Evolutionary conservation across 2,888 invertebrate genomes (phyloP).

Genomic region (Mythimna lalbum): DNA sequence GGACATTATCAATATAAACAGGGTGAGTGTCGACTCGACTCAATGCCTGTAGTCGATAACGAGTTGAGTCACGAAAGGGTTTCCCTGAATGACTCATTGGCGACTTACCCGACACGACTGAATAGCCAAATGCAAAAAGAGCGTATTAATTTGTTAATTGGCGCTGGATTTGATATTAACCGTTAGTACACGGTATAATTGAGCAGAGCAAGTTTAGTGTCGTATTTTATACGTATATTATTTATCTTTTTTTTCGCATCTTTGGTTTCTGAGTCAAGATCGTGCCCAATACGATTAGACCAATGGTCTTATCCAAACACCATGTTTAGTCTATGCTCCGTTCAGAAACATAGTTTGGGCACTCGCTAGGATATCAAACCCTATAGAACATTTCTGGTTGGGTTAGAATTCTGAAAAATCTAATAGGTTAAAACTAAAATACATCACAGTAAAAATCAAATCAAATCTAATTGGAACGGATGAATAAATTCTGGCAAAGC

Average conservation of each 20-base stretch:
- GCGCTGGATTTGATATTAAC: conserved; percentile 10
- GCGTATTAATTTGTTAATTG: conserved; percentile 20
- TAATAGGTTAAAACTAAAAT: conserved; percentile 17
- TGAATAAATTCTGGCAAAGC: conserved; percentile 20
- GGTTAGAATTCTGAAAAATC: too few species aligned
- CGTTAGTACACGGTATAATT: conserved; percentile 4
- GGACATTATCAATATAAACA: conserved; percentile 78
- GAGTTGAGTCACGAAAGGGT: conserved; percentile 89
- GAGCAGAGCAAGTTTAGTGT: conserved; percentile 12
- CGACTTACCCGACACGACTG: conserved; percentile 56
- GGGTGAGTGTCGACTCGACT: conserved; percentile 74
- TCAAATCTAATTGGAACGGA: conserved; percentile 30
- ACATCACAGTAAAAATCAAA: background rate
- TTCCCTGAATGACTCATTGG: conserved; percentile 86
- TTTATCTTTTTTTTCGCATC: conserved; percentile 3
- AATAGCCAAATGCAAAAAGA: conserved; percentile 48
- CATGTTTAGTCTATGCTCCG: too few species aligned
- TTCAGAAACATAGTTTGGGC: too few species aligned
- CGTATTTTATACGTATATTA: conserved; percentile 3
- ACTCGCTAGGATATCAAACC: too few species aligned
- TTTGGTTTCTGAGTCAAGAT: background rate
- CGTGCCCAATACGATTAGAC: background rate
- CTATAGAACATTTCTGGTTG: too few species aligned
- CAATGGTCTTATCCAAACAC: conserved; percentile 12
- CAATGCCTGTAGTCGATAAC: conserved; percentile 81